Conservation (phyloP, 2,113 vertebrate genomes). For the Picathartes gymnocephalus region DNA sequence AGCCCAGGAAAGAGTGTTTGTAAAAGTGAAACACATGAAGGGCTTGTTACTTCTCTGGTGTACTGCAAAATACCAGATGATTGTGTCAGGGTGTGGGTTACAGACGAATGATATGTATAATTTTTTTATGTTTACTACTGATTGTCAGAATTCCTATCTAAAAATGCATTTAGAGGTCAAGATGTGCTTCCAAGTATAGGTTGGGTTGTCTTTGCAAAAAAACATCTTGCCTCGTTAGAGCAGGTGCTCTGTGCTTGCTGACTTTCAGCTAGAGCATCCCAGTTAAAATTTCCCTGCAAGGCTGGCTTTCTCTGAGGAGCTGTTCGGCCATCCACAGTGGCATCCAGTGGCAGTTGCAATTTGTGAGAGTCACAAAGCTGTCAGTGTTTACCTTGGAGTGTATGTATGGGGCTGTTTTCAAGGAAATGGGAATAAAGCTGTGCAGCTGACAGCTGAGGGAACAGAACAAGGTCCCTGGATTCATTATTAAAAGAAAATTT, state of each 20-base stretch:
- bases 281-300: background rate
- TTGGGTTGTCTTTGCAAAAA: background rate
- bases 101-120: fast-evolving
- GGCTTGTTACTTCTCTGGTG: background rate
- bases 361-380: background rate
- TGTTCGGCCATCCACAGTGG: background rate
- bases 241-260: background rate
- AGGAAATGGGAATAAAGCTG: background rate
- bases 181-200: background rate
- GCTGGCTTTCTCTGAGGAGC: background rate
- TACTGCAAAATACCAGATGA: background rate
- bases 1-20: background rate
- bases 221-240: background rate
- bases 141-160: background rate
- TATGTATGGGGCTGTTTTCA: background rate
- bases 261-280: background rate
- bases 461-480: background rate
- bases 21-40: background rate
- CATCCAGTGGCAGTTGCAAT: background rate
- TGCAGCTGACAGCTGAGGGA: background rate
- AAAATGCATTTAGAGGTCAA: background rate
- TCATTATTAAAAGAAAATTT: background rate
- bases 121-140: background rate
- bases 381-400: background rate
- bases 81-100: background rate